These are phyloP conservation scores for Tetanocera ferruginea DNA, from an alignment of 2,888 invertebrate species.

Conservation along the genomic window DNA sequence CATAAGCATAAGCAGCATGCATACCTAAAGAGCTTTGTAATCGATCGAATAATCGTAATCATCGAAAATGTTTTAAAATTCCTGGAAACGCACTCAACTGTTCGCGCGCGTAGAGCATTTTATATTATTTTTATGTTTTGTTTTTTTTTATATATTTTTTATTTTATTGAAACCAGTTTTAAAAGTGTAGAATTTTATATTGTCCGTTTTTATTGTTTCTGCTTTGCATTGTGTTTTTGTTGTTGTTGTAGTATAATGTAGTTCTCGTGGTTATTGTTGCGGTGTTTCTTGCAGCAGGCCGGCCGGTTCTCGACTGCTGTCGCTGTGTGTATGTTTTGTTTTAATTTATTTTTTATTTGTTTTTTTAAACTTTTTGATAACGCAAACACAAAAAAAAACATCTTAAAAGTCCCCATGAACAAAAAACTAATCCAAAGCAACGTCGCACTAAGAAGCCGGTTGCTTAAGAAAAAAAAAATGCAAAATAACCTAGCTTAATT, in stretches of 20 bases:
- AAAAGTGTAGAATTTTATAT: slow-evolving; percentile 23
- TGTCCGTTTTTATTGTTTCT: background rate
- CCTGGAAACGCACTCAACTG: slow-evolving; percentile 35
- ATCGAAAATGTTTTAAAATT: slow-evolving; percentile 26
- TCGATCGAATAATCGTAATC: slow-evolving; percentile 30
- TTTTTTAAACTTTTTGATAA: background rate
- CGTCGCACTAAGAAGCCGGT: slow-evolving; percentile 5
- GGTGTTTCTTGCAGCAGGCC: background rate
- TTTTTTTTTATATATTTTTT: background rate
- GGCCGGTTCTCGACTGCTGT: background rate
- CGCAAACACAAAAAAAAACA: no score
- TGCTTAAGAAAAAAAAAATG: background rate
- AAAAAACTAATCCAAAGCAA: background rate
- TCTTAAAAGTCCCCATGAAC: background rate
- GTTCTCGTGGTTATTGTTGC: background rate
- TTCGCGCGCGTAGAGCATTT: slow-evolving; percentile 23
- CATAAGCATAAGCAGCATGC: no score
- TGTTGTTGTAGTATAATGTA: slow-evolving; percentile 35
- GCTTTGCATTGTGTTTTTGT: slow-evolving; percentile 8
- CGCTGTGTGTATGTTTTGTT: background rate
- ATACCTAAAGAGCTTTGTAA: background rate
- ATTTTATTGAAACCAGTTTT: slow-evolving; percentile 35
- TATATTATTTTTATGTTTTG: background rate
- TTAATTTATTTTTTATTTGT: no score
- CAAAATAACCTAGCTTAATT: background rate